A percentile compares a stretch with the other conserved stretches of the same genome.
phyloP scores from a whole-genome alignment of 2,797 vertebrate species.

The Phrynocephalus guinanensis region DNA sequence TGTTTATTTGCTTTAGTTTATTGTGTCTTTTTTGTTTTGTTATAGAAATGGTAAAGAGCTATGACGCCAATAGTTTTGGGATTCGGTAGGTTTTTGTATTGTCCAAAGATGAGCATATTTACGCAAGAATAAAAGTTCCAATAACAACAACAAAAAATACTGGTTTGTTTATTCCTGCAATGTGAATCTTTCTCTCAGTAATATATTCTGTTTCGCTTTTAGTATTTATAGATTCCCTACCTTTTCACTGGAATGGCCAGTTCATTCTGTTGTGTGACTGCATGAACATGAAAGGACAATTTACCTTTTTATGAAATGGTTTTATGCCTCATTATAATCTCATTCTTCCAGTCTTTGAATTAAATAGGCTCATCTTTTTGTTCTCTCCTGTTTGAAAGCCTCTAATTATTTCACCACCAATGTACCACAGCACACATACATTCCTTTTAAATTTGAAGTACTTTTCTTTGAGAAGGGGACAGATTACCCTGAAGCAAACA shows the following conservation, averaged over 20 bases:
- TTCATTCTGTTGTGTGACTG: constrained; percentile 1
- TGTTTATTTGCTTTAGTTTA: too few species aligned
- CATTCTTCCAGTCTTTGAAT: constrained; percentile 26
- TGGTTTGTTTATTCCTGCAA: neutral
- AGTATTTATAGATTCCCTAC: constrained; percentile 23
- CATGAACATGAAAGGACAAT: neutral
- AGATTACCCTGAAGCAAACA: neutral
- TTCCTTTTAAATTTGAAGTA: neutral
- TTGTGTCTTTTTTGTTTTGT: neutral
- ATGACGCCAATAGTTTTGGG: neutral
- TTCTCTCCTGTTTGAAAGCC: neutral
- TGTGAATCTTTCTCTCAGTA: constrained; percentile 26
- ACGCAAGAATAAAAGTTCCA: neutral
- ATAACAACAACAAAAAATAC: constrained; percentile 11
- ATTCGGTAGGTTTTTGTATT: neutral
- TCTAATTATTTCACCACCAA: neutral
- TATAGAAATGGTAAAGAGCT: neutral
- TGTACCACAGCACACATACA: neutral
- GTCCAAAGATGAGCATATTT: neutral
- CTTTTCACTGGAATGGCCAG: constrained; percentile 29
- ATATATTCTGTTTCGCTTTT: neutral
- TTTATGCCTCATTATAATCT: constrained; percentile 9
- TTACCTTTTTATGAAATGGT: constrained; percentile 24
- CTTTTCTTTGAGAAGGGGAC: neutral
- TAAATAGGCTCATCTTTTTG: neutral